Evolutionary conservation across 2,888 invertebrate species (phyloP).

Genomic region (Noctua fimbriata): DNA sequence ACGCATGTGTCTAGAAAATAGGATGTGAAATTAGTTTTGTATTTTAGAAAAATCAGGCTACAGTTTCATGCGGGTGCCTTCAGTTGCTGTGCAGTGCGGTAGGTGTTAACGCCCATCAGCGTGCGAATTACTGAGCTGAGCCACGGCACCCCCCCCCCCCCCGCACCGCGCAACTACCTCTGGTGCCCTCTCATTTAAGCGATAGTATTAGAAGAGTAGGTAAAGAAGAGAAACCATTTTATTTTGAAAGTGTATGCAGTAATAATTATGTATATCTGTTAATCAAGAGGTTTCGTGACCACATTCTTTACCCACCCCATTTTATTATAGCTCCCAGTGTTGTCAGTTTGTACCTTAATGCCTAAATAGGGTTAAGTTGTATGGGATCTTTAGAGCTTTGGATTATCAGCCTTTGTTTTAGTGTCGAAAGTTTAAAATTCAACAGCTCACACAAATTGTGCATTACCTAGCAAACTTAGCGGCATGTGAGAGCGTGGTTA

Average conservation of each 20-base stretch:
- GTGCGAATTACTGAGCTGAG: too few relatives aligned
- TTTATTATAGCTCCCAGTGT: neutral
- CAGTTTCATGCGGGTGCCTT: too few relatives aligned
- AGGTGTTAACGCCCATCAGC: too few relatives aligned
- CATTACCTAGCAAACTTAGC: constrained; percentile 75
- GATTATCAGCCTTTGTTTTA: neutral
- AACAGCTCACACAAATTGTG: constrained; percentile 50
- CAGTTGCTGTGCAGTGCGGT: too few relatives aligned
- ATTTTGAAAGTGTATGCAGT: too few relatives aligned
- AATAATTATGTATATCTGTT: too few relatives aligned
- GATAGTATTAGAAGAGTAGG: neutral
- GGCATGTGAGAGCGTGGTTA: constrained; percentile 76
- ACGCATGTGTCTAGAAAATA: constrained; percentile 24
- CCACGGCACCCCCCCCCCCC: too few relatives aligned
- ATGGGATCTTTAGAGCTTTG: neutral
- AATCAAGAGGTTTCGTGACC: neutral
- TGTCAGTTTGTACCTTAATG: neutral
- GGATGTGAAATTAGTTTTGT: neutral
- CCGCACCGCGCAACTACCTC: too few relatives aligned
- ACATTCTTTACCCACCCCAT: too few relatives aligned
- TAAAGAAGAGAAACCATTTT: too few relatives aligned
- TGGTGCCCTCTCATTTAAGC: neutral
- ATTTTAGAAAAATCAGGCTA: neutral
- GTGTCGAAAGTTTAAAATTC: neutral
- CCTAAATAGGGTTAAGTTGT: neutral